Base-by-base conservation (phyloP, 2,113 vertebrate genomes). In the Cromileptes altivelis region DNA sequence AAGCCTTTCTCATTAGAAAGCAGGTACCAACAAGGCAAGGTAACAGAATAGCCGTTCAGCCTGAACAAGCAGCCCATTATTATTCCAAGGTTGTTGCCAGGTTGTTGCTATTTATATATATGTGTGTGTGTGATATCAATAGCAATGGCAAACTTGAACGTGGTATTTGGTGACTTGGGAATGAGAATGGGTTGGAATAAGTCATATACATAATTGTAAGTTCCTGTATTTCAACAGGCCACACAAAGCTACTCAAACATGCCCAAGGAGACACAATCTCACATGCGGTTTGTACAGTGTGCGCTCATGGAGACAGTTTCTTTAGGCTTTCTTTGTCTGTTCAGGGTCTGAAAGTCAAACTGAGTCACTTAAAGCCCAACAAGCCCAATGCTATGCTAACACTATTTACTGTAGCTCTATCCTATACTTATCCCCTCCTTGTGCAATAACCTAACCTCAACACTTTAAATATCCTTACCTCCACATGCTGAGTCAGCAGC, bases 401-500 rank as follows among this genome's bases (percentile, higher is more conserved):
- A 81, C 40, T 27, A 40, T 78, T 77, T 75, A 45, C 42, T 45
- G 42, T 12, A 68, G 9, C 27, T 74, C 50, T 40, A 58, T 68
- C 47, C 64, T 89, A 70, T 63, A 72, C 75, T 78, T 85, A 88
- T 56, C 86, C 75, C 72, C 50, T 30, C 61, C 62, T 78, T 78
- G 70, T 67, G 81, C 70, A 89, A 77, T 21, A 62, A 25, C 12
- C 62, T n/a, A 33, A 87, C 80, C 75, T 78, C 77, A 49, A 56
- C 40, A 40, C 67, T 82, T 71, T 76, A 80, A 87, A 87, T 82
- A 73, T 25, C 33, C 65, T 42, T 45, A 61, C 61, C 25, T 57
- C n/a, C 75, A 78, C 81, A 87, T 80, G 69, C 85, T 76, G 73
- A 85, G 62, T 91, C 89, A 84, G 87, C 87, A 73, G 81, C 57